Evolutionary conservation across 2,888 invertebrate species (phyloP).

Genomic region (Homarus gammarus): DNA sequence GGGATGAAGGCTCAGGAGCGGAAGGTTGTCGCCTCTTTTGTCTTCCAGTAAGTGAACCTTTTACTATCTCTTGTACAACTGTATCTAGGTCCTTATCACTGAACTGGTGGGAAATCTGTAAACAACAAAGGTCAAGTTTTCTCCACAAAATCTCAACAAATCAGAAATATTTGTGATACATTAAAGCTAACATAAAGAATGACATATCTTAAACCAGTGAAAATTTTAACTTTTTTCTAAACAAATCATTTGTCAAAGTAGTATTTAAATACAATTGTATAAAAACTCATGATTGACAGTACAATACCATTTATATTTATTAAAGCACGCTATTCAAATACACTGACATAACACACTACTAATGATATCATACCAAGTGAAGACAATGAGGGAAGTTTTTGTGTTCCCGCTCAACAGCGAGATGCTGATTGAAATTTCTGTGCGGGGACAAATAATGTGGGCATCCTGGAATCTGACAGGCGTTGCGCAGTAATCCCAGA

Average conservation of each 20-base stretch:
- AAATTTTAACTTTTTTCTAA: too few relatives aligned
- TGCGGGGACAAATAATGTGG: slow-evolving; percentile 57
- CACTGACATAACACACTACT: too few relatives aligned
- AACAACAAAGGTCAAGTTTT: too few relatives aligned
- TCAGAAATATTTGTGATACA: too few relatives aligned
- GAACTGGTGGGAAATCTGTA: slow-evolving; percentile 32
- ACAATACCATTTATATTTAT: too few relatives aligned
- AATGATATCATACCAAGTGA: slow-evolving; percentile 51
- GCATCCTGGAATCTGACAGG: slow-evolving; percentile 61
- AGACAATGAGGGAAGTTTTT: slow-evolving; percentile 59
- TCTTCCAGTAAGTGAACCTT: not conserved
- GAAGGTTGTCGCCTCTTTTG: not conserved
- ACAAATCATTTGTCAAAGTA: too few relatives aligned
- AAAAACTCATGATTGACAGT: too few relatives aligned
- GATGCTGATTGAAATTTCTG: slow-evolving; percentile 64
- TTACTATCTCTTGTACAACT: not conserved
- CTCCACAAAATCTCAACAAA: not conserved
- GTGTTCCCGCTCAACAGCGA: slow-evolving; percentile 37
- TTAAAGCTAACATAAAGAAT: too few relatives aligned
- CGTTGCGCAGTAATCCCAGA: slow-evolving; percentile 57
- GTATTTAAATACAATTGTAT: too few relatives aligned
- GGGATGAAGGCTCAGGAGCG: not conserved
- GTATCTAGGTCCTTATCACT: not conserved
- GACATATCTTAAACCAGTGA: too few relatives aligned
- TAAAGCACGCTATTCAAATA: too few relatives aligned